phyloP scores from a whole-genome alignment of 2,888 invertebrate genomes.

The Stenodema calcarata region DNA sequence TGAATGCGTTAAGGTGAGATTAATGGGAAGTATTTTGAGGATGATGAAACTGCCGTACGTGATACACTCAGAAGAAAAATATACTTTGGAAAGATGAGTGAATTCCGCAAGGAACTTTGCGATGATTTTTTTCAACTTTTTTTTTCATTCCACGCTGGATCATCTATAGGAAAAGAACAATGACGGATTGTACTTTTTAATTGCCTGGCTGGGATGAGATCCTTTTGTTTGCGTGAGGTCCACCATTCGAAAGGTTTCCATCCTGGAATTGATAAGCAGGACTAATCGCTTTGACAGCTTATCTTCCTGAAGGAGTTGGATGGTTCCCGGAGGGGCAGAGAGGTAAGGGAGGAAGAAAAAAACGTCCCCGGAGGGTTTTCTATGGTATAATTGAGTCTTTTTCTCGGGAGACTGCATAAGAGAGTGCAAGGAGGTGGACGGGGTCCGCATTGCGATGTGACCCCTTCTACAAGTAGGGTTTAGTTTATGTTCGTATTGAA shows the following conservation, averaged over 20 bases:
- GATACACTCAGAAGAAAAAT: no score
- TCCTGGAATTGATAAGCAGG: conserved; percentile 40
- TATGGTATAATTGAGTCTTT: conserved; percentile 47
- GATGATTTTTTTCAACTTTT: not conserved
- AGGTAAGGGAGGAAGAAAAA: not conserved
- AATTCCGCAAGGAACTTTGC: not conserved
- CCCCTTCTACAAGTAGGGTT: conserved; percentile 51
- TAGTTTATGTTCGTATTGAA: conserved; percentile 57
- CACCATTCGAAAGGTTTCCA: conserved; percentile 2
- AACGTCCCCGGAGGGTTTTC: not conserved
- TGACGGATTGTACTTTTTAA: conserved; percentile 41
- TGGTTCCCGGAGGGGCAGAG: not conserved
- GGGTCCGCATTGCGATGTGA: conserved; percentile 36
- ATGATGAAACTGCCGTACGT: no score
- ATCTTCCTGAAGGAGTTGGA: conserved; percentile 16
- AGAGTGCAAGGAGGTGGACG: conserved; percentile 36
- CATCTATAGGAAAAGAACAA: conserved; percentile 15
- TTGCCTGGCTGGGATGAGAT: not conserved
- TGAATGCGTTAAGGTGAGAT: no score
- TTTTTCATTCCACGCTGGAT: not conserved
- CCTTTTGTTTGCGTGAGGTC: conserved; percentile 45
- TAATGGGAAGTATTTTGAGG: no score
- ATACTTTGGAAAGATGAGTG: not conserved
- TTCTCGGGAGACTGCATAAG: conserved; percentile 40
- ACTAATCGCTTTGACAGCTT: conserved; percentile 40